Conservation (phyloP, 2,113 vertebrate genomes). For the Eublepharis macularius region DNA sequence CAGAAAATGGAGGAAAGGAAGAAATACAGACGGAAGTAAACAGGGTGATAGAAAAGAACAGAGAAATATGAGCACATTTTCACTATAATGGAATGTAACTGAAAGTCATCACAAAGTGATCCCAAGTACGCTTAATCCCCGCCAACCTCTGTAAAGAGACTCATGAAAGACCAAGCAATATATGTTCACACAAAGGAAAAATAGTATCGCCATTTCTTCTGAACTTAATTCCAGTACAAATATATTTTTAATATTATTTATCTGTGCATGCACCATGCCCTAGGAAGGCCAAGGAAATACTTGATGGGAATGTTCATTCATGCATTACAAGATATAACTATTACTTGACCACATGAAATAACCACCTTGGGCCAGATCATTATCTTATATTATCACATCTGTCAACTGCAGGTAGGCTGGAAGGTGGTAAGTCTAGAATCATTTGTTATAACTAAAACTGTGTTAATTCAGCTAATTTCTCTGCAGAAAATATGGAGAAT, state of each 20-base stretch:
- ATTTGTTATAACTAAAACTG: neutral
- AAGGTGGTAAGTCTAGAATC: no score
- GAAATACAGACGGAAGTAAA: neutral
- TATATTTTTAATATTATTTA: neutral
- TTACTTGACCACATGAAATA: neutral
- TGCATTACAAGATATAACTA: neutral
- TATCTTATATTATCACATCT: neutral
- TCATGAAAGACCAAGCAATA: neutral
- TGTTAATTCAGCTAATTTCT: neutral
- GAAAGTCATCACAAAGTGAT: no score
- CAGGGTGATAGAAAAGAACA: no score
- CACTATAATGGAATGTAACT: no score
- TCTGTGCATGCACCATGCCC: neutral
- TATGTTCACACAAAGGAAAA: neutral
- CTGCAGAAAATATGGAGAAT: neutral
- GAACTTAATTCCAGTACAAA: neutral
- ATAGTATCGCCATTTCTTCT: neutral
- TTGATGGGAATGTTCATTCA: neutral
- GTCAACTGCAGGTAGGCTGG: neutral
- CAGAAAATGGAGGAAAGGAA: neutral
- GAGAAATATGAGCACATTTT: no score
- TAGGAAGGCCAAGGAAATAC: neutral
- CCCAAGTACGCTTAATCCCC: neutral
- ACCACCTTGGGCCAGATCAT: neutral
- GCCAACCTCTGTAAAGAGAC: neutral